phyloP scores from a whole-genome alignment of 2,888 invertebrate genomes.

The Habrosyne pyritoides region DNA sequence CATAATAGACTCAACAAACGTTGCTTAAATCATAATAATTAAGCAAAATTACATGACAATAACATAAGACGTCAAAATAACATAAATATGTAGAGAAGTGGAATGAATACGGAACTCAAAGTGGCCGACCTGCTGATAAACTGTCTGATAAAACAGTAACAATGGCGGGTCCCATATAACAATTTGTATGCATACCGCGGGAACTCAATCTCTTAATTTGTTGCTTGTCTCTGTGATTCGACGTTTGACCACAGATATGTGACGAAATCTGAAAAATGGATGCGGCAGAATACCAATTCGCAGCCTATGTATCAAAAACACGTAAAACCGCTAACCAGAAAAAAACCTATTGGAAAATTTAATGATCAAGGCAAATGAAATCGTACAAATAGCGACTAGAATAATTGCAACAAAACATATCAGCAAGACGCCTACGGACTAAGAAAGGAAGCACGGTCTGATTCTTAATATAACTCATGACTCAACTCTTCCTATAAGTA shows the following conservation, averaged over 20 bases:
- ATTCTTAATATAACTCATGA: too few species aligned
- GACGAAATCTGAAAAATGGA: conserved; percentile 21
- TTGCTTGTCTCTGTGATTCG: conserved; percentile 61
- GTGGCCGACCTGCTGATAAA: conserved; percentile 38
- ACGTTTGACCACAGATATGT: conserved; percentile 34
- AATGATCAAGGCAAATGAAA: too few species aligned
- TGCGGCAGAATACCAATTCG: conserved; percentile 18
- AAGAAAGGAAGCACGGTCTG: too few species aligned
- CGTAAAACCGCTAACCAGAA: too few species aligned
- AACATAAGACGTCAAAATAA: conserved; percentile 18
- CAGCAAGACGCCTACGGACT: too few species aligned
- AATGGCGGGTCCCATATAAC: conserved; percentile 69
- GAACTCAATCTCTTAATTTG: conserved; percentile 69
- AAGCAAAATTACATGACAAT: conserved; percentile 14
- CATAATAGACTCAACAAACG: not conserved
- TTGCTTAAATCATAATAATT: conserved; percentile 7
- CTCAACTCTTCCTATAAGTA: not conserved
- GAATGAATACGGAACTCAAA: conserved; percentile 52
- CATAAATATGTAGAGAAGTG: conserved; percentile 29
- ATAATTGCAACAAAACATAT: too few species aligned
- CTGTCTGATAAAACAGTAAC: conserved; percentile 53
- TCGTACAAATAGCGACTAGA: not conserved
- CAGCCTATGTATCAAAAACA: too few species aligned
- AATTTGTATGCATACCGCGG: conserved; percentile 76
- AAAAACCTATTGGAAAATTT: too few species aligned